Evolutionary conservation across 2,888 invertebrate genomes (phyloP).

Genomic region (Dexiosoma caninum): DNA sequence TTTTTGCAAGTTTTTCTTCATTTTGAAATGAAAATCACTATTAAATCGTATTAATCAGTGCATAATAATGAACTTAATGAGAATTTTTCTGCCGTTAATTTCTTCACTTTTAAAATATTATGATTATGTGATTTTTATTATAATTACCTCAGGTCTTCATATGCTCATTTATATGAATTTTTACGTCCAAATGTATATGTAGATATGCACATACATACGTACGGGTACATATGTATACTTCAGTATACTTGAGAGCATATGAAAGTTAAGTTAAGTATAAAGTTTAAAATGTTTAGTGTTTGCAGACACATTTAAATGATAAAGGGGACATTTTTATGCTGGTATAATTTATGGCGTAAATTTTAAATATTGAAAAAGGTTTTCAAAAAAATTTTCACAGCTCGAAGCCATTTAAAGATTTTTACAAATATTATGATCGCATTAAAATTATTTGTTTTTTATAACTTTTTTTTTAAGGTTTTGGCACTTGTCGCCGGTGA

Average conservation of each 20-base stretch:
- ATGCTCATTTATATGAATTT: no score
- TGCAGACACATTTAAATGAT: constrained; percentile 51
- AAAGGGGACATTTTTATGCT: constrained; percentile 46
- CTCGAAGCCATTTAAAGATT: constrained; percentile 34
- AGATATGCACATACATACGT: not conserved
- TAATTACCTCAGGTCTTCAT: constrained; percentile 25
- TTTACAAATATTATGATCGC: constrained; percentile 16
- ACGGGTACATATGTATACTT: not conserved
- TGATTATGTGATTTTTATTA: constrained; percentile 53
- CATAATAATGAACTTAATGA: no score
- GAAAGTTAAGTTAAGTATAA: not conserved
- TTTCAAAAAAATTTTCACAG: constrained; percentile 30
- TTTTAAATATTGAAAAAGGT: constrained; percentile 20
- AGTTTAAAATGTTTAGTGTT: constrained; percentile 21
- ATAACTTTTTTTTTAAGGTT: not conserved
- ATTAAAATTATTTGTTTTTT: not conserved
- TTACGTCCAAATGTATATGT: not conserved
- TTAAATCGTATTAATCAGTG: no score
- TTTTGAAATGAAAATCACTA: no score
- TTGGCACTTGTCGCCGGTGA: not conserved
- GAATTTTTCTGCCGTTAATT: not conserved
- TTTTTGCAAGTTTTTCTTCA: no score
- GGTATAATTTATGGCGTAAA: constrained; percentile 49
- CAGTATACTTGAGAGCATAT: not conserved
- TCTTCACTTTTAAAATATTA: constrained; percentile 11